Base-by-base conservation (phyloP, 2,888 invertebrate species). In the Tryphoninae sp. region DNA sequence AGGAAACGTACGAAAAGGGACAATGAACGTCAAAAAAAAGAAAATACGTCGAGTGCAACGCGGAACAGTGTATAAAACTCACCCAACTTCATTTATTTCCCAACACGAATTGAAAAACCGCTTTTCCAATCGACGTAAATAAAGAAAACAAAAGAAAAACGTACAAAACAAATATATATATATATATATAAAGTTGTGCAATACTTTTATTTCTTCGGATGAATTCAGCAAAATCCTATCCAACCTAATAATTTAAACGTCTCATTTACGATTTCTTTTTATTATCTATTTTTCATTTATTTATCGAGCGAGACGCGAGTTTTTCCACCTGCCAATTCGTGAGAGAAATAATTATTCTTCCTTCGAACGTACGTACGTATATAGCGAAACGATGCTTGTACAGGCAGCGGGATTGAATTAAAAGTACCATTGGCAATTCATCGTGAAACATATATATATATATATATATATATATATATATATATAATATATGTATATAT, bases 391-490 rank as follows among this genome's bases (percentile, higher is more conserved):
- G 61, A 73, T 78, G 78, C 75, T 65, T 78, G 71, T 53, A 26
- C 45, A 42, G 33, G 55, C 55, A 19, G 55, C 16, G 55, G 9
- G 75, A 76, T 79, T 79, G 72, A 69, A 82, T 61, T 51, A 19
- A 82, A 67, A 79, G 79, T 64, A 79, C 82, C 76, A 82, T 79
- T 76, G 40, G 72, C 89, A 86, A 89, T 89, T 89, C 86, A 84
- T 85, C 84, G 75, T 82, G 73, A 84, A 86, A n/a, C 45, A 53
- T 69, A 59, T 23, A 45, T 68, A 13, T 65, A 75, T 55, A 45
- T 58, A 51, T 61, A 11, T 26, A 26, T 4, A n/a, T 16, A 59
- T 23, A 49, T 11, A 23, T 13, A 65, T n/a, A 55, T 22, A 16
- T 26, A 49, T 26, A 40, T 16, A 19, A n/a, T 19, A 45, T 61